phyloP scores from a whole-genome alignment of 1,140 invertebrate genomes.

The Cyphomyrmex costatus region DNA sequence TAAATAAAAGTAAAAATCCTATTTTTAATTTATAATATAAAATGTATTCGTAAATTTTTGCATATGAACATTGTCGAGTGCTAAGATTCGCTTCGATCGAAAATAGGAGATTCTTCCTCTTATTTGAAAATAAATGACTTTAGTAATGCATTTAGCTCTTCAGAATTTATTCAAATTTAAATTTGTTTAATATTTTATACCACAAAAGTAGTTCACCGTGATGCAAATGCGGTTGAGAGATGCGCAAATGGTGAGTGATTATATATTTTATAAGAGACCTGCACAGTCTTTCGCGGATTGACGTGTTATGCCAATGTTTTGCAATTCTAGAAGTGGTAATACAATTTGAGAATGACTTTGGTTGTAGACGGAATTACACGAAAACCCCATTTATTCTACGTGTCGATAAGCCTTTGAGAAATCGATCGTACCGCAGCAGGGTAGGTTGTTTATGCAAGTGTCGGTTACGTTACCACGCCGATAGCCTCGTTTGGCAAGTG shows the following conservation, averaged over 20 bases:
- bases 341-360: slow-evolving; percentile 59
- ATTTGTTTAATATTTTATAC: background rate
- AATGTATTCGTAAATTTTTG: no score
- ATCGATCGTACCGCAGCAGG: slow-evolving; percentile 61
- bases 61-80: no score
- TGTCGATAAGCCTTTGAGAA: slow-evolving; percentile 66
- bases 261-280: slow-evolving; percentile 22
- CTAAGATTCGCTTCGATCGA: no score
- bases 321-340: slow-evolving; percentile 30
- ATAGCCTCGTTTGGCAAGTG: slow-evolving; percentile 70
- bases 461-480: slow-evolving; percentile 71
- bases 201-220: background rate
- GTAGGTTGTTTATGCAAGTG: slow-evolving; percentile 71
- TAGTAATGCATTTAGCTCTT: background rate
- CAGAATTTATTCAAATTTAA: background rate
- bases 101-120: no score
- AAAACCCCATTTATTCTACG: slow-evolving; percentile 61
- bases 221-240: background rate
- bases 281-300: background rate
- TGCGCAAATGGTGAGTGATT: slow-evolving; percentile 23
- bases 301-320: slow-evolving; percentile 4
- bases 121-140: background rate
- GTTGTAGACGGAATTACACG: slow-evolving; percentile 59
- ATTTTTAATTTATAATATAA: no score
- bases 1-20: no score